A percentile compares a stretch with the other conserved stretches of the same genome.
Evolutionary conservation across 1,140 invertebrate genomes (phyloP).

Genomic region (Cheumatopsyche charites): DNA sequence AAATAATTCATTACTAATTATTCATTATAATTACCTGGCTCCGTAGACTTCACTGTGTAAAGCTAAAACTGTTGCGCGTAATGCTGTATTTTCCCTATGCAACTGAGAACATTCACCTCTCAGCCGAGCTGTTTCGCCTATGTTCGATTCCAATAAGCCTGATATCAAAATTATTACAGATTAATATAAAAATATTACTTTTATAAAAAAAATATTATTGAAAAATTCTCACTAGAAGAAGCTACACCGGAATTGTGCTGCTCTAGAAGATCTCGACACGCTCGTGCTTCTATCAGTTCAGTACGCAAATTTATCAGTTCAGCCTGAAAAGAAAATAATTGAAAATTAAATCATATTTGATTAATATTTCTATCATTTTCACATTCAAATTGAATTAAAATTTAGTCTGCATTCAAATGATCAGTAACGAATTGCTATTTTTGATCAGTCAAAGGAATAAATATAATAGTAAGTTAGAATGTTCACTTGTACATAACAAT

Average conservation of each 20-base stretch:
- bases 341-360: constrained; percentile 27
- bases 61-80: constrained; percentile 72
- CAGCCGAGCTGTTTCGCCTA: constrained; percentile 57
- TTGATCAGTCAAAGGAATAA: too few relatives aligned
- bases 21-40: constrained; percentile 61
- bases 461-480: too few relatives aligned
- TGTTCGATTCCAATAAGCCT: neutral
- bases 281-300: constrained; percentile 70
- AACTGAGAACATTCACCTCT: constrained; percentile 72
- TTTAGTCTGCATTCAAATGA: too few relatives aligned
- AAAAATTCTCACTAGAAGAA: constrained; percentile 12
- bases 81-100: constrained; percentile 71
- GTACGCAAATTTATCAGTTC: constrained; percentile 75
- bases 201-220: neutral
- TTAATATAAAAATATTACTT: constrained; percentile 1
- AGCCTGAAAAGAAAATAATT: constrained; percentile 66
- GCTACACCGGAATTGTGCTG: constrained; percentile 49
- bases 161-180: neutral
- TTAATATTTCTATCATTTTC: neutral
- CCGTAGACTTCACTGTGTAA: constrained; percentile 84
- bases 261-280: constrained; percentile 64
- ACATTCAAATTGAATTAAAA: too few relatives aligned
- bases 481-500: too few relatives aligned
- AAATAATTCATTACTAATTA: neutral
- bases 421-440: too few relatives aligned